Percentiles rank a stretch among this genome's conserved stretches.
These are phyloP conservation scores for Halcyon smyrnensis DNA, from an alignment of 2,797 vertebrate species.

Conservation along the genomic window DNA sequence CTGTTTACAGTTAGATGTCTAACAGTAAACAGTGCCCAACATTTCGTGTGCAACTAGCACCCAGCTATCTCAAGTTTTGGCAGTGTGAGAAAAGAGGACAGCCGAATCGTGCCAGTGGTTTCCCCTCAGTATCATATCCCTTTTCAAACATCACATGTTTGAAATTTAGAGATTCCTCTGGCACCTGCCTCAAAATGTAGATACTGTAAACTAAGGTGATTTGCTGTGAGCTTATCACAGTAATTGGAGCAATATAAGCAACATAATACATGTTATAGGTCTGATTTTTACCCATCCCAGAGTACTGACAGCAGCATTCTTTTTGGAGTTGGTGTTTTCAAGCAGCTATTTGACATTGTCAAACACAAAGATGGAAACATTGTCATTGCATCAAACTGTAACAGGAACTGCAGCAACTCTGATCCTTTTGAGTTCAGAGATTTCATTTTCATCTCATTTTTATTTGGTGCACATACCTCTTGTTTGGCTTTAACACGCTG, in stretches of 20 bases:
- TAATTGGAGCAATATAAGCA: background rate
- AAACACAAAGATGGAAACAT: background rate
- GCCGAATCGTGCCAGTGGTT: background rate
- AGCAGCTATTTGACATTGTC: background rate
- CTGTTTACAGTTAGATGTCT: background rate
- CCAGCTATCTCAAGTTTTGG: background rate
- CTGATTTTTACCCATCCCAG: background rate
- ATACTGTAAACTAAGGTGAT: background rate
- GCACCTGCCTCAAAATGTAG: background rate
- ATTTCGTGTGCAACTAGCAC: background rate
- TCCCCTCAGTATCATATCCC: background rate
- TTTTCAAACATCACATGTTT: background rate
- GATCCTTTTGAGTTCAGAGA: background rate
- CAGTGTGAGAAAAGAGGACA: background rate
- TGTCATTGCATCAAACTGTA: background rate
- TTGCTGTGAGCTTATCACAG: background rate
- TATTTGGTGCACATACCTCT: constrained; percentile 80
- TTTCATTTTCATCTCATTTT: background rate
- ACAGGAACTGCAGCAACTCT: background rate
- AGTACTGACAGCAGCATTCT: background rate
- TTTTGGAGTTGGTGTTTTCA: background rate
- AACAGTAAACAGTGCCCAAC: fast-evolving
- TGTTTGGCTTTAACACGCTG: constrained; percentile 82
- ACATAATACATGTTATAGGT: background rate
- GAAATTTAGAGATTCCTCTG: background rate